Evolutionary conservation across 2,888 invertebrate genomes (phyloP), one percentile per base, ranked within the genome.

Genomic region (Notocelia uddmanniana): DNA sequence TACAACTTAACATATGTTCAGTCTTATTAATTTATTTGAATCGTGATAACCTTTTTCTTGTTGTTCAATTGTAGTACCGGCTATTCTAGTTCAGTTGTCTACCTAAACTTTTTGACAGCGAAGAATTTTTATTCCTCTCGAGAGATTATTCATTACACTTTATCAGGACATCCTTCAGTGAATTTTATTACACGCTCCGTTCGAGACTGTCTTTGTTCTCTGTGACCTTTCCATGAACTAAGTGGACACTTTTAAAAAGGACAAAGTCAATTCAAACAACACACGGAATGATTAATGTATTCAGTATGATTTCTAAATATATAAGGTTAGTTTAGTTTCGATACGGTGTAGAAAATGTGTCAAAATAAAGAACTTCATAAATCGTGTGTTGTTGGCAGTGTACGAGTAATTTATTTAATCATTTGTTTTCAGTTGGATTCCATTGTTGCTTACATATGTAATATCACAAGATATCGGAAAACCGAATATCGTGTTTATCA

Each of bases 401-500:
- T 26, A n/a, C 55, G 26, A 26, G 31, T 19, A 50, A 58, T 67
- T 60, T 15, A 41, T 3, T 41, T 3, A 15, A 48, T 54, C 23
- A 62, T 69, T 74, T 73, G 50, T 59, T 77, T 74, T 26, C 76
- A 77, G 79, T 74, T 77, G 71, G 74, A 74, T 76, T 34, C 74
- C 75, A 69, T 55, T 78, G 45, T 62, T 79, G 54, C 45, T 74
- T 13, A 60, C 76, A 31, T 67, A 19, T 48, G 67, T 69, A 21
- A 37, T 62, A 19, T 73, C 63, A 13, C 60, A 62, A 34, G 71
- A 70, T 52, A 23, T 50, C 21, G 21, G 55, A 48, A 80, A 85
- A 75, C 96, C 96, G 11, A 93, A 96, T 85, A 95, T 96, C 76
- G 90, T 96, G 73, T 92, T 96, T 69, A 95, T 97, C 75, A 86